Percentiles rank a stretch among this genome's conserved stretches.
phyloP scores from a whole-genome alignment of 1,140 invertebrate species.

The Gryllus bimaculatus region DNA sequence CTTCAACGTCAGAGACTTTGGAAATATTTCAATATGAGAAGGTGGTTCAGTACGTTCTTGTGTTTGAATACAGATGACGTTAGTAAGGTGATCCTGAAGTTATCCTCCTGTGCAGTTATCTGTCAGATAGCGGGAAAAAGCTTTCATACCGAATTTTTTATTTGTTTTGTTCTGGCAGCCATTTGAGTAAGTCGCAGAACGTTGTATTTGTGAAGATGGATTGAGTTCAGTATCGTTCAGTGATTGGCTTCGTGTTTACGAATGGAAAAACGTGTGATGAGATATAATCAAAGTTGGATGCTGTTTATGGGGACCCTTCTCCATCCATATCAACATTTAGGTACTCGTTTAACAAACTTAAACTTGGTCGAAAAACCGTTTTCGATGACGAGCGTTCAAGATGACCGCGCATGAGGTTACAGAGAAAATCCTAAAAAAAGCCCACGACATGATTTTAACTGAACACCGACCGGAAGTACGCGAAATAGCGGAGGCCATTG shows the following conservation, averaged over 20 bases:
- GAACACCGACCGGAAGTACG: not conserved
- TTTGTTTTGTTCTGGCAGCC: too few species aligned
- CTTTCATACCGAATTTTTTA: too few species aligned
- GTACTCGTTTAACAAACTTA: constrained; percentile 10
- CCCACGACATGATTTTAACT: not conserved
- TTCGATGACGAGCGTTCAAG: constrained; percentile 9
- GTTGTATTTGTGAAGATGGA: not conserved
- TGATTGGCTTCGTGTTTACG: constrained; percentile 6
- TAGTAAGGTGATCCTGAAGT: not conserved
- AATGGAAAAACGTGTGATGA: constrained; percentile 9
- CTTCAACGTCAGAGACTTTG: too few species aligned
- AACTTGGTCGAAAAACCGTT: constrained; percentile 2
- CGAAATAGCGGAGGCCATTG: not conserved
- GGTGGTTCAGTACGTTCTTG: too few species aligned
- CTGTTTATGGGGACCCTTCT: constrained; percentile 8
- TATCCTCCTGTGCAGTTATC: too few species aligned
- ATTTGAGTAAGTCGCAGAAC: too few species aligned
- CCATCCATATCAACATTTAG: not conserved
- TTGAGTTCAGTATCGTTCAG: not conserved
- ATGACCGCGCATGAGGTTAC: too few species aligned
- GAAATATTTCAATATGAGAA: too few species aligned
- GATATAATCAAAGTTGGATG: constrained; percentile 8
- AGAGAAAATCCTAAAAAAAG: not conserved
- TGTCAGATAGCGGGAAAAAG: too few species aligned
- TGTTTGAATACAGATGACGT: constrained; percentile 9